Evolutionary conservation across 2,113 vertebrate species (phyloP).

Genomic region (Ranitomeya variabilis): DNA sequence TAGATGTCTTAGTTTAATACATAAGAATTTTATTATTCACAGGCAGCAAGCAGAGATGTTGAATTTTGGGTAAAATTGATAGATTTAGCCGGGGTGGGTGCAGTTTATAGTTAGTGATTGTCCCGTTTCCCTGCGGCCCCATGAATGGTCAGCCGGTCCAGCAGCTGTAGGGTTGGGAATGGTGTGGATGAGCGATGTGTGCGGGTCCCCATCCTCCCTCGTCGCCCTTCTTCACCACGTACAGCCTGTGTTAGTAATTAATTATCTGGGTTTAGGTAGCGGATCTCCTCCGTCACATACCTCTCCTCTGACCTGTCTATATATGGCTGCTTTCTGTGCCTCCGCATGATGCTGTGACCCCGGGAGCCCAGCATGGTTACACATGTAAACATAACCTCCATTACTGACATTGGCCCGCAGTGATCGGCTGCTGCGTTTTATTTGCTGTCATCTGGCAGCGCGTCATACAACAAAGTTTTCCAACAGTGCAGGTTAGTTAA

Average conservation of each 20-base stretch:
- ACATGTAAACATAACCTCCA: constrained; percentile 31
- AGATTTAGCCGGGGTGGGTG: too few relatives aligned
- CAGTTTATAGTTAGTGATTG: too few relatives aligned
- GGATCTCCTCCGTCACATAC: constrained; percentile 36
- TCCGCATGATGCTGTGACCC: constrained; percentile 2
- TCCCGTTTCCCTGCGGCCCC: too few relatives aligned
- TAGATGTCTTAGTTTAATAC: background rate
- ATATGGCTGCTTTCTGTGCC: constrained; percentile 42
- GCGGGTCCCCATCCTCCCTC: background rate
- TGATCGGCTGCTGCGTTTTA: background rate
- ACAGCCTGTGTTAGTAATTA: constrained; percentile 41
- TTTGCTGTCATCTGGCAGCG: constrained; percentile 21
- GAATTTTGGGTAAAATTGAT: too few relatives aligned
- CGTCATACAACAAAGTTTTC: background rate
- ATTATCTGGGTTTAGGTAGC: constrained; percentile 46
- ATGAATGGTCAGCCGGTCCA: too few relatives aligned
- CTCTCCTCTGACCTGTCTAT: constrained; percentile 44
- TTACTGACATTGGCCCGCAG: constrained; percentile 20
- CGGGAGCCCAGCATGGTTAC: constrained; percentile 34
- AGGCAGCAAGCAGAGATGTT: too few relatives aligned
- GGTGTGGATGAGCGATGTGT: too few relatives aligned
- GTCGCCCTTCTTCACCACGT: constrained; percentile 26
- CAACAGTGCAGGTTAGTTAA: background rate
- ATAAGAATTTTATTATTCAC: too few relatives aligned
- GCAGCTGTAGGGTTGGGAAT: too few relatives aligned